Percentiles rank a stretch among this genome's conserved stretches.
phyloP scores from a whole-genome alignment of 2,888 invertebrate species.

The Cryptocheilus praepositus region DNA sequence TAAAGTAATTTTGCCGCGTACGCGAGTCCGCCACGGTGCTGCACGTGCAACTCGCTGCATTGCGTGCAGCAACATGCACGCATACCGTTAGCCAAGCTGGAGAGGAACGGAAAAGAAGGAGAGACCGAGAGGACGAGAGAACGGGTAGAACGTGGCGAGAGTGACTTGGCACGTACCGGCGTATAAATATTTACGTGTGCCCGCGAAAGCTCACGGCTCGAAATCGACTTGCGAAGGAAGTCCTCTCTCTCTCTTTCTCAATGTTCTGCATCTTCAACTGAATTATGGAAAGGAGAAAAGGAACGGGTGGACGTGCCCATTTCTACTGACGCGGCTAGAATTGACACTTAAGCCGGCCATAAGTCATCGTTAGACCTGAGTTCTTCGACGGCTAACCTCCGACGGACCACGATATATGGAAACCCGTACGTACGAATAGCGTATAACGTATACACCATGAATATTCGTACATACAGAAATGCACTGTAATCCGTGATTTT shows the following conservation, averaged over 20 bases:
- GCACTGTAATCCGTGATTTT: too few relatives aligned
- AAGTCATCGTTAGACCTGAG: constrained; percentile 49
- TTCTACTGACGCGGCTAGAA: constrained; percentile 37
- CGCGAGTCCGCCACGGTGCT: constrained; percentile 20
- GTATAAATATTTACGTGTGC: constrained; percentile 52
- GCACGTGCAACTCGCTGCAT: constrained; percentile 42
- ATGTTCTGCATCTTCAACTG: not conserved
- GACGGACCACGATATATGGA: not conserved
- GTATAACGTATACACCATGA: too few relatives aligned
- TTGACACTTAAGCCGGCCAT: constrained; percentile 46
- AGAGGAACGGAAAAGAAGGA: not conserved
- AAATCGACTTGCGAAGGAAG: not conserved
- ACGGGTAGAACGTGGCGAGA: not conserved
- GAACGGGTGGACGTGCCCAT: constrained; percentile 23
- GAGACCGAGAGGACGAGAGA: not conserved
- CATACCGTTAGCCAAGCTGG: constrained; percentile 38
- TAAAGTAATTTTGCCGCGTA: constrained; percentile 48
- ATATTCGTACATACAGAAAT: too few relatives aligned
- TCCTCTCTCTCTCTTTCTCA: too few relatives aligned
- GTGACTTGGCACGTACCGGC: constrained; percentile 25
- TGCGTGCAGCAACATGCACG: constrained; percentile 27
- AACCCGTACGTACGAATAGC: not conserved
- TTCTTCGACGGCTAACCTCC: constrained; percentile 16
- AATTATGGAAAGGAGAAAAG: constrained; percentile 28
- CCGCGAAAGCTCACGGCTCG: constrained; percentile 10